Percentiles rank a stretch among this genome's conserved stretches.
Conservation (phyloP, 1,140 invertebrate genomes). For the Lineus longissimus region DNA sequence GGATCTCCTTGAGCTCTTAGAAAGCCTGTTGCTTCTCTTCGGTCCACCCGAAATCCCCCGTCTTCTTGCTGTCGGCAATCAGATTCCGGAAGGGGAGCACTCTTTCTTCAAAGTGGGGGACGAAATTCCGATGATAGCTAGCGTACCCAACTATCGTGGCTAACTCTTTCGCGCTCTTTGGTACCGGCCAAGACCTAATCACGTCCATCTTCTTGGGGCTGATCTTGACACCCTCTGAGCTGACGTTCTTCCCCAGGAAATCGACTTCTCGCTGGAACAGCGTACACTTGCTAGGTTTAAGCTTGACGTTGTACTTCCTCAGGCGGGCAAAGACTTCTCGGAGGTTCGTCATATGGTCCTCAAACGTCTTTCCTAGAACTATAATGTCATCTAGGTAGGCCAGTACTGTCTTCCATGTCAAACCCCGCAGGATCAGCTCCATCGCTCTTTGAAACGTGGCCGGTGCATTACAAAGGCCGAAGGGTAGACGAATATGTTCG, state of each 20-base stretch:
- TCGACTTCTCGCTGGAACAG: slow-evolving; percentile 18
- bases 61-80: slow-evolving; percentile 2
- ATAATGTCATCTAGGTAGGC: too few species aligned
- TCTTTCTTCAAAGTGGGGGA: slow-evolving; percentile 11
- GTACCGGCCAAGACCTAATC: slow-evolving; percentile 12
- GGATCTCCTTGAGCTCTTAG: too few species aligned
- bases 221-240: neutral
- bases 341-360: slow-evolving; percentile 13
- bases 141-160: slow-evolving; percentile 20
- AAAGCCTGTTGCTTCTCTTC: too few species aligned
- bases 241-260: slow-evolving; percentile 17
- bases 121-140: slow-evolving; percentile 21
- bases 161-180: slow-evolving; percentile 12
- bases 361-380: too few species aligned
- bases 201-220: neutral
- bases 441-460: too few species aligned
- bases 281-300: slow-evolving; percentile 20
- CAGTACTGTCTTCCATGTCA: too few species aligned
- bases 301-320: slow-evolving; percentile 8
- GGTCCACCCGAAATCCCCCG: too few species aligned
- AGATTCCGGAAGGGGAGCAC: slow-evolving; percentile 7
- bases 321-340: slow-evolving; percentile 2
- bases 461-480: too few species aligned
- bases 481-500: slow-evolving; percentile 12
- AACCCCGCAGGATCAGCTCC: too few species aligned